These are phyloP conservation scores for Merops nubicus DNA, from an alignment of 2,113 vertebrate species.

Conservation along the genomic window DNA sequence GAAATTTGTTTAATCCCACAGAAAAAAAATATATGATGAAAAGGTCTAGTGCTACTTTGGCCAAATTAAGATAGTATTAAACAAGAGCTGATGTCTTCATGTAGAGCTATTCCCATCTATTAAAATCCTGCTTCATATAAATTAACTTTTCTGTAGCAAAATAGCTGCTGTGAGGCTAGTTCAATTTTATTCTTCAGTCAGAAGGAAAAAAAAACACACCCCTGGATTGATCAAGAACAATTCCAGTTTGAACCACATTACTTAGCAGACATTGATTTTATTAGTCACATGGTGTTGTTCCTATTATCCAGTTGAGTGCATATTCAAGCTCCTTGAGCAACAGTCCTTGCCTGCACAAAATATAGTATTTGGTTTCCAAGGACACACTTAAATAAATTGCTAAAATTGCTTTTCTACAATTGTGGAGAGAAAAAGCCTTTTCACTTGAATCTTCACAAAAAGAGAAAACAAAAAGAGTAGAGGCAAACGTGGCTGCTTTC, in stretches of 20 bases:
- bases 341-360: constrained; percentile 27
- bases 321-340: constrained; percentile 38
- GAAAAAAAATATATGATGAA: not conserved
- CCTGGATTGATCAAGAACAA: not conserved
- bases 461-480: not conserved
- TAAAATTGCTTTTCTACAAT: constrained; percentile 25
- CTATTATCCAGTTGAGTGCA: constrained; percentile 37
- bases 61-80: not conserved
- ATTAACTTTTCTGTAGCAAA: not conserved
- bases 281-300: constrained; percentile 14
- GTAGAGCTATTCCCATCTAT: not conserved
- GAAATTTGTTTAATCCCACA: not conserved
- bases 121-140: not conserved
- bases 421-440: not conserved
- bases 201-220: not conserved
- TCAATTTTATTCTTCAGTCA: not conserved
- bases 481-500: not conserved
- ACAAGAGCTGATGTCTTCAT: not conserved
- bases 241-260: constrained; percentile 42
- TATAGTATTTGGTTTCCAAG: constrained; percentile 1
- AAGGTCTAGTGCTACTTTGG: not conserved
- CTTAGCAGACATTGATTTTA: constrained; percentile 52
- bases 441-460: not conserved
- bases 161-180: not conserved
- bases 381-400: constrained; percentile 24